Base-by-base conservation (phyloP, 2,797 vertebrate species). In the Ispidina lecontei region DNA sequence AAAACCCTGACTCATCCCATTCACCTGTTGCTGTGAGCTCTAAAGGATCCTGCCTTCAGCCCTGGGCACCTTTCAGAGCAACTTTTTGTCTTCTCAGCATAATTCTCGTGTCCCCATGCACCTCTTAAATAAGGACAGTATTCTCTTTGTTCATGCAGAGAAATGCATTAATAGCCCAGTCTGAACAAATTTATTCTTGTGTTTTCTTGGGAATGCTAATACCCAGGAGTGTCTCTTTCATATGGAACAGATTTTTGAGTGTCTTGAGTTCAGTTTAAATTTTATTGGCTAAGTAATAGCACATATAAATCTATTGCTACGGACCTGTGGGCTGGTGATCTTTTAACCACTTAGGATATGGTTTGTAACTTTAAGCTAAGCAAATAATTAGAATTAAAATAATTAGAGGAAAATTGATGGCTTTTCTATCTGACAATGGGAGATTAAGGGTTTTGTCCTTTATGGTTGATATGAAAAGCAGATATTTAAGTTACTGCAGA, bases 11-110 rank as follows among this genome's bases (percentile, higher is more conserved):
- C 84, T 93, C 67, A 74, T 71, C 22, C 18, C 1, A 2, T 71
- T 92, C 94, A 92, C 94, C 85, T 93, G 90, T 91, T 44, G 51
- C 51, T 47, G 10, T 41, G 35, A 26, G 41, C 68, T 64, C 33
- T 20, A 31, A 68, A n/a, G 41, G 46, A 64, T 75, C 75, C 43
- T 77, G 71, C 23, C 19, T 39, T 83, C 73, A 67, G 83, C 41
- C n/a, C 22, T 31, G 59, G 84, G 47, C 31, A 62, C 84, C 84
- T 93, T 83, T 75, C 4, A 7, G 49, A 33, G 58, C 26, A 33
- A 62, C 52, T 14, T 96, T 83, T 62, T 63, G 70, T 60, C 49
- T 54, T 75, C 33, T 56, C 54, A 62, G 84, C 80, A 3, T 51
- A 87, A 94, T 84, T 89, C 31, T 62, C 47, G 35, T 67, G 74